Conservation (phyloP, 2,113 vertebrate genomes). For the Meleagris gallopavo region DNA sequence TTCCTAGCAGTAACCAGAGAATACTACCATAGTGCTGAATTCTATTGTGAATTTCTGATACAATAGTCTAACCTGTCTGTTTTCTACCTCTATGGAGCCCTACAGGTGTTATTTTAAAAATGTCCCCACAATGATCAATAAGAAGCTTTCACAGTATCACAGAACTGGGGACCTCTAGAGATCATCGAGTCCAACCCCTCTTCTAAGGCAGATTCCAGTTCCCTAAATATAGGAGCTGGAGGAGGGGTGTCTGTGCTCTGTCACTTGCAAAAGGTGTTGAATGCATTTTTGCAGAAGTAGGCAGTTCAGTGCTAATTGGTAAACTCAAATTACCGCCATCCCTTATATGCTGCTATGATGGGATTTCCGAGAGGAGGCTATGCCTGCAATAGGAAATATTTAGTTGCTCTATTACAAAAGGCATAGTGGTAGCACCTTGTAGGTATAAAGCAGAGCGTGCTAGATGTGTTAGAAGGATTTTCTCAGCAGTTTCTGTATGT, state of each 20-base stretch:
- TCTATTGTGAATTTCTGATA: neutral
- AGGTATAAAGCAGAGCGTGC: neutral
- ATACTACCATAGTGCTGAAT: neutral
- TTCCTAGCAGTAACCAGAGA: neutral
- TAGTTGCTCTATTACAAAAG: neutral
- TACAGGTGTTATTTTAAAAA: neutral
- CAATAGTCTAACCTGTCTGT: neutral
- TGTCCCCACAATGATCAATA: neutral
- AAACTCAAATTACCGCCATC: neutral
- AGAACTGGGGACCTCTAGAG: too few relatives aligned
- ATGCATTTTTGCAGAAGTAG: neutral
- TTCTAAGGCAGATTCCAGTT: neutral
- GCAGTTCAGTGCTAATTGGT: neutral
- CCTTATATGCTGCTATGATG: neutral
- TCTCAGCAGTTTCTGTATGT: neutral
- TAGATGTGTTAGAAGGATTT: neutral
- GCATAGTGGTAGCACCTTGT: neutral
- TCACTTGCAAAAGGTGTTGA: neutral
- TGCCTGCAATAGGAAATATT: neutral
- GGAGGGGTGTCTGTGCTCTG: neutral
- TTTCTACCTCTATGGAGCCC: neutral
- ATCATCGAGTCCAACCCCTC: too few relatives aligned
- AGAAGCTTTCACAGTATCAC: neutral
- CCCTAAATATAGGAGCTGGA: neutral
- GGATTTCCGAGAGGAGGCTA: neutral